A percentile compares a stretch with the other conserved stretches of the same genome.
phyloP scores from a whole-genome alignment of 1,140 invertebrate species.

The Mycetomoellerius zeteki region DNA sequence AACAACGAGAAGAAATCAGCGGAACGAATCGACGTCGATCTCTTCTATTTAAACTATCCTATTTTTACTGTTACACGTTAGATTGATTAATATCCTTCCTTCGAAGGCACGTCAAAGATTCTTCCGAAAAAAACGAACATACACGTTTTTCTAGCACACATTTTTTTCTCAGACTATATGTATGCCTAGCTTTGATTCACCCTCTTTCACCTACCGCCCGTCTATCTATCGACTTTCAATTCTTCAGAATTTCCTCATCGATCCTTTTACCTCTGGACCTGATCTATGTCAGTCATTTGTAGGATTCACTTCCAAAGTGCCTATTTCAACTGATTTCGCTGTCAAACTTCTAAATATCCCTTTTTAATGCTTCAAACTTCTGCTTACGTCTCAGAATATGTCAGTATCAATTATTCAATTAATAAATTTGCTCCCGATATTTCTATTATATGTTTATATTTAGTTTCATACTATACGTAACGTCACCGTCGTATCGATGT shows the following conservation, averaged over 20 bases:
- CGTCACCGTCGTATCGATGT: not conserved
- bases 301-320: not conserved
- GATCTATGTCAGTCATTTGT: not conserved
- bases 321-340: not conserved
- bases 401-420: not conserved
- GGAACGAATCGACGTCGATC: conserved; percentile 35
- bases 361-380: not conserved
- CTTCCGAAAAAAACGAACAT: not conserved
- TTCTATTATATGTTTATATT: conserved; percentile 5
- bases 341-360: conserved; percentile 1
- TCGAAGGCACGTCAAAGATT: conserved; percentile 22
- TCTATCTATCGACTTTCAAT: not conserved
- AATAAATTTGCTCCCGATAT: not conserved
- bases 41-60: not conserved
- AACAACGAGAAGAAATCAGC: conserved; percentile 45
- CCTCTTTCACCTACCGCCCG: not conserved
- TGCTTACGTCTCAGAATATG: conserved; percentile 17
- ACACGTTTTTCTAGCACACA: not conserved
- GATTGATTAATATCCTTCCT: not conserved
- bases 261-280: conserved; percentile 3
- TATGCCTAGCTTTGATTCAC: conserved; percentile 23
- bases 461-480: conserved; percentile 3
- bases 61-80: conserved; percentile 9
- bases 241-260: not conserved
- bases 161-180: not conserved